These are phyloP conservation scores for Pteronura brasiliensis DNA, from an alignment of 2,113 vertebrate species.

Conservation along the genomic window DNA sequence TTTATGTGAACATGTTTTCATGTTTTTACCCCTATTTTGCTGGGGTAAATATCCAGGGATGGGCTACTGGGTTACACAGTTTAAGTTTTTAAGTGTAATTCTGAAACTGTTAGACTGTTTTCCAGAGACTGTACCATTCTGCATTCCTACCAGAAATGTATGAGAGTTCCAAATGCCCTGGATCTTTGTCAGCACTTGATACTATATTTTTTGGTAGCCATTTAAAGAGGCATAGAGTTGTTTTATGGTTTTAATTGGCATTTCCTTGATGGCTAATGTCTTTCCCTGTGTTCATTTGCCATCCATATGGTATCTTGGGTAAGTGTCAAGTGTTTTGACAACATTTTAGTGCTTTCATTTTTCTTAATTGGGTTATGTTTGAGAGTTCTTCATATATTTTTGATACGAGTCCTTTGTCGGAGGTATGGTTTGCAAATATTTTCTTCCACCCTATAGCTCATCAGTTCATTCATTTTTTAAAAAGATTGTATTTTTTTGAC, in stretches of 20 bases:
- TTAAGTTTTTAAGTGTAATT: not conserved
- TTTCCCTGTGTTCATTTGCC: not conserved
- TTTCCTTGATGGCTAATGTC: not conserved
- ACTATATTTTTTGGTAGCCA: not conserved
- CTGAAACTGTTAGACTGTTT: not conserved
- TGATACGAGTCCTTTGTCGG: too few species aligned
- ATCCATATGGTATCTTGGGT: not conserved
- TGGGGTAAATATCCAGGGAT: not conserved
- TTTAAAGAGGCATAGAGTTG: not conserved
- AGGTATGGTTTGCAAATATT: too few species aligned
- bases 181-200: not conserved
- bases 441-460: too few species aligned
- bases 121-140: not conserved
- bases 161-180: not conserved
- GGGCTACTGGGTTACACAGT: not conserved
- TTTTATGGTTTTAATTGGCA: not conserved
- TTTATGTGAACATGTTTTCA: not conserved
- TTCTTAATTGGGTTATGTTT: not conserved
- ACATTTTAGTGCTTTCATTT: not conserved
- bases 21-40: not conserved
- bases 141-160: not conserved
- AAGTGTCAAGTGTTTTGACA: not conserved
- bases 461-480: too few species aligned
- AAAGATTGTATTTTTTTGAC: too few species aligned
- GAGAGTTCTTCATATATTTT: not conserved